These are phyloP conservation scores for Trichomycterus rosablanca DNA, from an alignment of 2,113 vertebrate species.

Conservation along the genomic window DNA sequence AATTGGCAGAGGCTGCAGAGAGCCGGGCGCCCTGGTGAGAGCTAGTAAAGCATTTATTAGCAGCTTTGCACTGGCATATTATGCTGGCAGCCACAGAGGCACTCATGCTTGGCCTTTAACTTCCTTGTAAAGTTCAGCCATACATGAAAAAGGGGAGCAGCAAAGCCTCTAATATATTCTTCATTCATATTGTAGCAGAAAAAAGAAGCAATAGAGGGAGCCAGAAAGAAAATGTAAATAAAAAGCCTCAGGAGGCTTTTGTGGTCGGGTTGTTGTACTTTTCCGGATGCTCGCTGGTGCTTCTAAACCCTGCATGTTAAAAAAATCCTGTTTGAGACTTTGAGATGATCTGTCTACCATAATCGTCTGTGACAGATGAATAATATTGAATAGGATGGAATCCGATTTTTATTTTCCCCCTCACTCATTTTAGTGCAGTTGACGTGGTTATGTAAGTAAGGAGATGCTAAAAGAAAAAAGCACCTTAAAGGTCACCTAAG, in stretches of 20 bases:
- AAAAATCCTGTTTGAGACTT: constrained; percentile 64
- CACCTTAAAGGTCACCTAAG: no score
- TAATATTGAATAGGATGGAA: constrained; percentile 49
- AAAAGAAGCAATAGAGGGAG: constrained; percentile 30
- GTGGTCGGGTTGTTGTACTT: constrained; percentile 42
- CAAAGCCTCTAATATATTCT: constrained; percentile 60
- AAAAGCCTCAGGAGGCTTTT: constrained; percentile 42
- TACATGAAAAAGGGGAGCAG: constrained; percentile 62
- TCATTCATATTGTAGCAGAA: constrained; percentile 61
- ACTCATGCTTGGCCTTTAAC: constrained; percentile 91
- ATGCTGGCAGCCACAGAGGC: constrained; percentile 82
- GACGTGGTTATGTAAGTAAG: no score
- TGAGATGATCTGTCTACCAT: constrained; percentile 68
- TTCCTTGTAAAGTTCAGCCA: constrained; percentile 72
- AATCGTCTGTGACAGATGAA: constrained; percentile 58
- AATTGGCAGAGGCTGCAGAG: constrained; percentile 62
- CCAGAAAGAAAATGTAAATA: constrained; percentile 58
- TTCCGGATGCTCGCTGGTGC: constrained; percentile 59
- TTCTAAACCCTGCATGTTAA: constrained; percentile 64
- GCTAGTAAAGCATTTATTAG: constrained; percentile 94
- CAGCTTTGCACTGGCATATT: constrained; percentile 88
- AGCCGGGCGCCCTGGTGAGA: constrained; percentile 82
- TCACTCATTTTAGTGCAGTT: no score
- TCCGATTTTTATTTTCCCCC: constrained; percentile 20
- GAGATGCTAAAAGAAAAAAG: no score